Evolutionary conservation across 2,888 invertebrate species (phyloP).

Genomic region (Lagria hirta): DNA sequence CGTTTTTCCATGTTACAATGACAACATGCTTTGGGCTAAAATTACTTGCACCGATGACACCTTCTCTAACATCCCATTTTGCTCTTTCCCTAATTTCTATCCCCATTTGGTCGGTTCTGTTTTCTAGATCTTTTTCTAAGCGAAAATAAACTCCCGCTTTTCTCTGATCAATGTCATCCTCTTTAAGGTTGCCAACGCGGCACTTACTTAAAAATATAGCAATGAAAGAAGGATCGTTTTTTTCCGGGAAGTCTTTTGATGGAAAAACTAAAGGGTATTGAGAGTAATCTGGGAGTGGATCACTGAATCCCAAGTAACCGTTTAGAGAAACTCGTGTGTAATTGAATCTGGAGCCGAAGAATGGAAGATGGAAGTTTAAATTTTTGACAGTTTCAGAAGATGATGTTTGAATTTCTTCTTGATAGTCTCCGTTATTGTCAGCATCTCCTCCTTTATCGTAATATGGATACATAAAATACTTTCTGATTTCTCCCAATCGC

Average conservation of each 20-base stretch:
- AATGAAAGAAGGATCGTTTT: constrained; percentile 89
- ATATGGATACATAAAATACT: constrained; percentile 83
- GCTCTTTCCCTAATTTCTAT: constrained; percentile 83
- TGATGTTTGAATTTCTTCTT: constrained; percentile 79
- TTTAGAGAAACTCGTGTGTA: constrained; percentile 77
- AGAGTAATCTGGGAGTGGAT: constrained; percentile 80
- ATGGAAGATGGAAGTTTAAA: constrained; percentile 89
- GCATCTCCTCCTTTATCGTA: constrained; percentile 76
- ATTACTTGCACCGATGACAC: constrained; percentile 87
- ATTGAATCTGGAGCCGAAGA: constrained; percentile 84
- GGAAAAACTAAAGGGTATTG: constrained; percentile 85
- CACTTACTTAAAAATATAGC: constrained; percentile 92
- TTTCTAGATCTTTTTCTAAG: constrained; percentile 69
- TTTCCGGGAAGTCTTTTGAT: constrained; percentile 79
- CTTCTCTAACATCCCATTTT: constrained; percentile 86
- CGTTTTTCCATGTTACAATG: constrained; percentile 94
- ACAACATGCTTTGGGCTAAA: constrained; percentile 90
- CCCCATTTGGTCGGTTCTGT: constrained; percentile 78
- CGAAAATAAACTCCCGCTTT: constrained; percentile 81
- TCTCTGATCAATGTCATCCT: constrained; percentile 74
- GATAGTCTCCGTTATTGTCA: constrained; percentile 75
- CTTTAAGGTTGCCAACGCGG: constrained; percentile 72
- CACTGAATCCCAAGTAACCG: constrained; percentile 76
- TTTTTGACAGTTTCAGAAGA: constrained; percentile 86
- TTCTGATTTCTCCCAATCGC: constrained; percentile 70